Evolutionary conservation across 2,113 vertebrate species (phyloP), one percentile per base, ranked within the genome.

Genomic region (Nestor notabilis): DNA sequence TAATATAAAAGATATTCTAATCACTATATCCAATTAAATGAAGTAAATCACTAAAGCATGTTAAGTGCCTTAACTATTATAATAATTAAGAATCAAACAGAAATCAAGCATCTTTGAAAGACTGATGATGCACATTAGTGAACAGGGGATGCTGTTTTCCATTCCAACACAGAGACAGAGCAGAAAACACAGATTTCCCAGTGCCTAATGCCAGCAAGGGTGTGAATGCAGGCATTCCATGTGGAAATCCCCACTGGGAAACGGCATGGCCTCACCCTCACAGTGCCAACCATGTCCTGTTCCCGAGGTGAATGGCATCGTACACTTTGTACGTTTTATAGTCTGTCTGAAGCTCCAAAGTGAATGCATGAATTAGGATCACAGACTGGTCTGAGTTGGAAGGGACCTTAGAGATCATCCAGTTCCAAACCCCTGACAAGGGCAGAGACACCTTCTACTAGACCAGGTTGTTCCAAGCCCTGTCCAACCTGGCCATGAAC

Each of bases 81-180:
- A 94, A 94, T 96, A 97, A 97, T 97, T 97, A 95, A 97, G 95
- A 97, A 94, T 93, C 95, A 96, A 96, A 93, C 77, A 93, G 92
- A 85, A 96, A 96, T 92, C 74, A 93, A 91, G 94, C 91, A 91
- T 95, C 92, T 94, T 52, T 50, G 70, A 47, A 87, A 92, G 94
- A 94, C 66, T 79, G 86, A 92, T 89, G 83, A 94, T 87, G 90
- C 66, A 79, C 89, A 76, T 83, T 83, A 90, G 66, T 13, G 89
- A 90, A 28, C 81, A 75, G 58, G 77, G 72, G 65, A 76, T 10
- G 37, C 46, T 47, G 64, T 7, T 79, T 44, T 56, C 83, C 74
- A 33, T 50, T 35, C 10, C 10, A 80, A 91, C 2, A 23, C 81
- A 37, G 43, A 49, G 16, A 47, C 28, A 63, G 70, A 85, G 71